Evolutionary conservation across 1,140 invertebrate species (phyloP).

Genomic region (Drosophila elegans): DNA sequence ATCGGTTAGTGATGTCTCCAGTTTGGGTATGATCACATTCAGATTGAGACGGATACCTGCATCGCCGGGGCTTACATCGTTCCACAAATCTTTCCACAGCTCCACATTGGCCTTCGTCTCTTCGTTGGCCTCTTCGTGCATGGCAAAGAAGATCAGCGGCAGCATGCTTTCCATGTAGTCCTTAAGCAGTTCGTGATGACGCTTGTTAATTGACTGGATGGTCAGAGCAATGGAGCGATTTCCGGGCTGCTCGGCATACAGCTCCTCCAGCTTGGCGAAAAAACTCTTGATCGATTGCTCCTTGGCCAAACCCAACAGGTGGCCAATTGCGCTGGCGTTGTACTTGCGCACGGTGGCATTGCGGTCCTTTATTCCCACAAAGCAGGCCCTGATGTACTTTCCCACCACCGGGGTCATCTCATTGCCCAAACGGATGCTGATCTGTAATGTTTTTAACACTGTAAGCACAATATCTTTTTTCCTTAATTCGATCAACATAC

Average conservation of each 20-base stretch:
- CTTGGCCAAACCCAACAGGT: conserved; percentile 94
- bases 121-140: conserved; percentile 91
- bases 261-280: conserved; percentile 91
- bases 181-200: conserved; percentile 93
- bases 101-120: conserved; percentile 88
- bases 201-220: conserved; percentile 92
- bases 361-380: conserved; percentile 93
- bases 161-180: conserved; percentile 91
- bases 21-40: conserved; percentile 89
- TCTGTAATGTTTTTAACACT: conserved; percentile 41
- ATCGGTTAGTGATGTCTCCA: conserved; percentile 90
- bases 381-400: conserved; percentile 91
- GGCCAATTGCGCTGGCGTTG: conserved; percentile 92
- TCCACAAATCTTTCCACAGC: conserved; percentile 95
- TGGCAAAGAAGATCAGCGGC: conserved; percentile 94
- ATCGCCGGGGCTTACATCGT: conserved; percentile 94
- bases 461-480: not conserved
- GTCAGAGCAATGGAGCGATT: conserved; percentile 91
- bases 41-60: conserved; percentile 92
- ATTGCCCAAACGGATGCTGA: conserved; percentile 85
- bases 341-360: conserved; percentile 93
- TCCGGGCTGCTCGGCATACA: conserved; percentile 91
- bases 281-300: conserved; percentile 94
- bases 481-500: conserved; percentile 85
- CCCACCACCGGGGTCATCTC: conserved; percentile 87